These are phyloP conservation scores for Thamnophis elegans DNA, from an alignment of 2,797 vertebrate species.

Conservation along the genomic window DNA sequence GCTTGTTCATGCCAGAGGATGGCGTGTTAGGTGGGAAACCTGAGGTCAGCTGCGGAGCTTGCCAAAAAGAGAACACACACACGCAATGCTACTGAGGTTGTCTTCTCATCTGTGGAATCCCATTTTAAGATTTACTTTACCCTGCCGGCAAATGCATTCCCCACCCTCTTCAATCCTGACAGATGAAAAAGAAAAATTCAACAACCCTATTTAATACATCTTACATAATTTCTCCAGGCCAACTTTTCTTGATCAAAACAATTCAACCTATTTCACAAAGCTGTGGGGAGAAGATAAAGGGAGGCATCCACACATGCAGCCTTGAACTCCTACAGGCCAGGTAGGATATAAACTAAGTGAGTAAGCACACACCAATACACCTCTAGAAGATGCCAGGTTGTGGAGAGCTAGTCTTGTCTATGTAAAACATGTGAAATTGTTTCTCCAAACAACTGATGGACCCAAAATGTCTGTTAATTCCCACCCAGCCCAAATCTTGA, in stretches of 20 bases:
- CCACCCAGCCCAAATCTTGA: slow-evolving; percentile 16
- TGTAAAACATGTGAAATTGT: neutral
- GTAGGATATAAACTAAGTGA: neutral
- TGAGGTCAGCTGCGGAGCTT: slow-evolving; percentile 79
- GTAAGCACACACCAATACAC: neutral
- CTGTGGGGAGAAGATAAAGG: neutral
- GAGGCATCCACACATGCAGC: neutral
- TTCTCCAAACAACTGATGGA: neutral
- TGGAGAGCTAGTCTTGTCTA: neutral
- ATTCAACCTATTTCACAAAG: neutral
- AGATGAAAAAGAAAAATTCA: neutral
- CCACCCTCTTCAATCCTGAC: neutral
- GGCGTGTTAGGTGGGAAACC: slow-evolving; percentile 75
- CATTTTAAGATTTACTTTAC: neutral
- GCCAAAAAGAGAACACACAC: slow-evolving; percentile 36
- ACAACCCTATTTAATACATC: neutral
- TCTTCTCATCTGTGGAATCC: neutral
- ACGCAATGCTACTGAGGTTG: neutral
- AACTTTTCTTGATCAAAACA: neutral
- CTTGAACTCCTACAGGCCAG: neutral
- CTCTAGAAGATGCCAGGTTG: neutral
- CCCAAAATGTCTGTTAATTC: neutral
- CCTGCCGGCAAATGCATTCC: neutral
- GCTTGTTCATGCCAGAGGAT: slow-evolving; percentile 79
- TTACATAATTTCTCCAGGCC: neutral